These are phyloP conservation scores for Amphipyra tragopoginis DNA, from an alignment of 2,888 invertebrate species.

Conservation along the genomic window DNA sequence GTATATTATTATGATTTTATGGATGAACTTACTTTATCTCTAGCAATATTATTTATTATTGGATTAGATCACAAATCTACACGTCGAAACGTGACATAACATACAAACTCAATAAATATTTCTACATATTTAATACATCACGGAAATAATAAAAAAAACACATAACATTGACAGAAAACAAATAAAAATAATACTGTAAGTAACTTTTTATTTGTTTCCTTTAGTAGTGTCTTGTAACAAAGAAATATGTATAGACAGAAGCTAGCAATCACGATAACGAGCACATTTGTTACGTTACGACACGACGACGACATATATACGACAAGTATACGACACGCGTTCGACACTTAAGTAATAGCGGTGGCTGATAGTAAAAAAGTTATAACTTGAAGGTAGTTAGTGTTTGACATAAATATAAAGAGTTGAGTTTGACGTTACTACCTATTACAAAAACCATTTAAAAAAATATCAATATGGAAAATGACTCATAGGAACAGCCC, in stretches of 20 bases:
- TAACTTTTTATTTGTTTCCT: constrained; percentile 55
- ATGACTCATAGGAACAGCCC: too few species aligned
- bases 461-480: too few species aligned
- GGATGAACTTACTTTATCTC: too few species aligned
- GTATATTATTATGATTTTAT: too few species aligned
- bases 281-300: constrained; percentile 53
- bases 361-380: constrained; percentile 29
- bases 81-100: too few species aligned
- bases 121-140: constrained; percentile 6
- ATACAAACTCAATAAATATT: background rate
- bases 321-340: constrained; percentile 34
- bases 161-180: constrained; percentile 28
- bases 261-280: constrained; percentile 58
- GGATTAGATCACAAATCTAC: too few species aligned
- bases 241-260: constrained; percentile 52
- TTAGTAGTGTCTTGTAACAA: constrained; percentile 48
- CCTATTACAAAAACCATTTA: too few species aligned
- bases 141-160: constrained; percentile 13
- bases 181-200: constrained; percentile 33
- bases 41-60: too few species aligned
- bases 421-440: background rate
- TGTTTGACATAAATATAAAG: constrained; percentile 5
- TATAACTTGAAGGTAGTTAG: constrained; percentile 20
- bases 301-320: constrained; percentile 45
- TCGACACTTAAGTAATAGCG: constrained; percentile 42